Evolutionary conservation across 35 echinoderm and acorn worm genomes (phyloP), one percentile per base, ranked within the genome.

Genomic region (Apostichopus californicus): DNA sequence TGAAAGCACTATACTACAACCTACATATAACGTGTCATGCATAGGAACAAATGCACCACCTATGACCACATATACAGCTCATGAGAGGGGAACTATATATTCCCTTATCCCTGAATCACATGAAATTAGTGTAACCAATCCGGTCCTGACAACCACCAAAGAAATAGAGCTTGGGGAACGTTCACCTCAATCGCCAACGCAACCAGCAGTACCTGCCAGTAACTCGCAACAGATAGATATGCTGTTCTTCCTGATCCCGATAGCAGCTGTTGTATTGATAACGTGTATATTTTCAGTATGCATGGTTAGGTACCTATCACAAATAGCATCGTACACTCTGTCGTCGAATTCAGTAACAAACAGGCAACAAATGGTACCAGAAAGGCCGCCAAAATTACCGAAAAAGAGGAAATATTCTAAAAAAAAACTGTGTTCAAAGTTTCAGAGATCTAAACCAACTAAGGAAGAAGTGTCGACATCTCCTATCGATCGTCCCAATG

Each of bases 201-300:
- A 34, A 1, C 28, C 28, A 34, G 2, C 28, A 34, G 28, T 34
- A 0, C 28, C 28, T 34, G 28, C 28, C 28, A 34, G 28, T 1
- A 34, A 34, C 28, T 34, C 28, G 28, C 28, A 34, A 34, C 1
- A 34, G 28, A 34, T 34, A 34, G 1, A 34, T 34, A 34, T 34
- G 28, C 28, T 34, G 28, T 34, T 65, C 63, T 65, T 68, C 17
- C 78, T 54, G 1, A 24, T 68, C 64, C 11, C 17, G 10, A 7
- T 17, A 13, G 64, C 17, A 13, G 64, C 17, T 13, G 1, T 68
- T 68, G 64, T 68, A 68, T 68, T 68, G 64, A 68, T 68, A 68
- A 68, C 64, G 64, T 80, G 78, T 80, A 24, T 80, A 12, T 54
- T 54, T 24, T 80, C 78, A 80, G 78, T 28, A 28, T 80, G 22